Conservation (phyloP, 2,888 invertebrate genomes). For the Euzophera pinguis region DNA sequence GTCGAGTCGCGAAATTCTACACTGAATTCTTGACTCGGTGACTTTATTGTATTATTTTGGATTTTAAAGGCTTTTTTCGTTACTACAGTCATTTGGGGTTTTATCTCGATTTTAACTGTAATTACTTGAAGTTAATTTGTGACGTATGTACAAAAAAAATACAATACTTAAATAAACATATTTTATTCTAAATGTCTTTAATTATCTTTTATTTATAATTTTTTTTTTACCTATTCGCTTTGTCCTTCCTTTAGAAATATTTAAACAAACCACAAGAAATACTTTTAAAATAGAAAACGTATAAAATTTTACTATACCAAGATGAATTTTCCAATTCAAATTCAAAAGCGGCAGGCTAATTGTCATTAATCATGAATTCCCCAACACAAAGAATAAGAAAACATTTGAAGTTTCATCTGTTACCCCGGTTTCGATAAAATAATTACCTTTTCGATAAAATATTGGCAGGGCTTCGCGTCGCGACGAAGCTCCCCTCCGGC, state of each 20-base stretch:
- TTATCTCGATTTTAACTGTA: too few species aligned
- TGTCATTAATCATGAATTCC: conserved; percentile 50
- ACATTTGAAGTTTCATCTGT: conserved; percentile 51
- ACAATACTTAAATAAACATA: too few species aligned
- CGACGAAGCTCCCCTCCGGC: conserved; percentile 38
- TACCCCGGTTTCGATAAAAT: conserved; percentile 64
- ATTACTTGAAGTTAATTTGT: too few species aligned
- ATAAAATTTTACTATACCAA: background rate
- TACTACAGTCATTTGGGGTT: too few species aligned
- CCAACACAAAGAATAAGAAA: conserved; percentile 46
- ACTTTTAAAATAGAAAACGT: too few species aligned
- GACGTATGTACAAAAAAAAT: too few species aligned
- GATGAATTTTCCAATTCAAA: background rate
- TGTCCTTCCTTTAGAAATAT: too few species aligned
- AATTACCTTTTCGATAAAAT: conserved; percentile 75
- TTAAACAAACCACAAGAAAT: background rate
- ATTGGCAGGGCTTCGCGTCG: conserved; percentile 59
- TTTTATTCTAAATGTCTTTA: too few species aligned
- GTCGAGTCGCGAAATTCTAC: background rate
- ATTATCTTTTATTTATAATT: too few species aligned
- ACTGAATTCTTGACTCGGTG: background rate
- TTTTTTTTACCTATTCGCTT: too few species aligned
- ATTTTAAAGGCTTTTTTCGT: background rate
- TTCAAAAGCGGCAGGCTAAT: conserved; percentile 11
- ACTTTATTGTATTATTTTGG: background rate